phyloP scores from a whole-genome alignment of 2,113 vertebrate genomes.

The Crypturellus undulatus region DNA sequence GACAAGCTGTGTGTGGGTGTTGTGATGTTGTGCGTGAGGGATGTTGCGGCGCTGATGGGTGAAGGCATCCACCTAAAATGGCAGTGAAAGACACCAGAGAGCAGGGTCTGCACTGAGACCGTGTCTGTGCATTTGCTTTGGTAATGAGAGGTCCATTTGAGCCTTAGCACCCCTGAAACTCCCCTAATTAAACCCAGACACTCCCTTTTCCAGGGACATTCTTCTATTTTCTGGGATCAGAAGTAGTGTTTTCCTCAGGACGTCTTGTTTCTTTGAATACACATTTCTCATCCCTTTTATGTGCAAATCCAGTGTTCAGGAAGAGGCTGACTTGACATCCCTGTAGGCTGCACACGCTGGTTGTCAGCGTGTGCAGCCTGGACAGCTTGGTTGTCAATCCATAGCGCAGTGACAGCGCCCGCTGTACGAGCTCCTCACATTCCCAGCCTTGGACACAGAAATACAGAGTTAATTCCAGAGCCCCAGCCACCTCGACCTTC shows the following conservation, averaged over 20 bases:
- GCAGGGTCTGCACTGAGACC: neutral
- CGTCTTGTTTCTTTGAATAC: neutral
- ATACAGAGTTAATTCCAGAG: neutral
- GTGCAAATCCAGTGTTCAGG: neutral
- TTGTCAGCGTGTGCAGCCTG: too few relatives aligned
- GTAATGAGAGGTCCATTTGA: neutral
- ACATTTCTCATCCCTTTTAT: neutral
- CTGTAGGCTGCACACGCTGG: neutral
- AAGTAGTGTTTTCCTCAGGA: neutral
- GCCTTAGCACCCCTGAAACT: neutral
- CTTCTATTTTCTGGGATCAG: neutral
- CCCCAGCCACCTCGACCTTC: neutral
- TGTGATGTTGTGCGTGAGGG: too few relatives aligned
- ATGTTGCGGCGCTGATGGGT: neutral
- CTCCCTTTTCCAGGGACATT: too few relatives aligned
- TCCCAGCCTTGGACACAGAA: neutral
- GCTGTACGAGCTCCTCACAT: neutral
- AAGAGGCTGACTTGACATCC: neutral
- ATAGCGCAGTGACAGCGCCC: neutral
- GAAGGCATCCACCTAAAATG: neutral
- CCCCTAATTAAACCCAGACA: neutral
- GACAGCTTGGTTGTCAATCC: neutral
- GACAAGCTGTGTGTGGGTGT: too few relatives aligned
- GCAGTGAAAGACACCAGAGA: neutral
- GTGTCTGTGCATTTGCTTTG: neutral